phyloP scores from a whole-genome alignment of 30 jellyfish, hydroid and myxozoan species.

The Sanderia malayensis region DNA sequence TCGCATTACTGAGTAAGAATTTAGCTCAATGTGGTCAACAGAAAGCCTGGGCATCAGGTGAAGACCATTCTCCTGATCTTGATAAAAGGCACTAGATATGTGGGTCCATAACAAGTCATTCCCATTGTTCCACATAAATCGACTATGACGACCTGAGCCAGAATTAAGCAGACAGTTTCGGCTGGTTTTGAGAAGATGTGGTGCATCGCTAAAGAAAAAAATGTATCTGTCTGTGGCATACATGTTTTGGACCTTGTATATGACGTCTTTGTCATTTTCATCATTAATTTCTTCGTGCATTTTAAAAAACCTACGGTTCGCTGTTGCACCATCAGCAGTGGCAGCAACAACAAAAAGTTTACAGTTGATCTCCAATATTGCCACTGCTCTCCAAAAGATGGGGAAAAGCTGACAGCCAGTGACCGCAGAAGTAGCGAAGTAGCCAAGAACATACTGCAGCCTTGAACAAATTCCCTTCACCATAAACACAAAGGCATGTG shows the following conservation, averaged over 20 bases:
- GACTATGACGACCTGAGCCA: constrained; percentile 12
- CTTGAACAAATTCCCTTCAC: constrained; percentile 22
- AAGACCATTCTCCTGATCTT: background rate
- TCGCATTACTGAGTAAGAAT: constrained; percentile 29
- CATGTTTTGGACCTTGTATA: constrained; percentile 6
- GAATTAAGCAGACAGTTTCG: constrained; percentile 30
- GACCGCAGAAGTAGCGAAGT: constrained; percentile 17
- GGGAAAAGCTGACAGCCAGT: constrained; percentile 23
- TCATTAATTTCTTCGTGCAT: constrained; percentile 7
- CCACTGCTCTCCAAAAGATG: constrained; percentile 53
- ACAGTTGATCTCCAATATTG: constrained; percentile 5
- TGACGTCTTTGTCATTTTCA: background rate
- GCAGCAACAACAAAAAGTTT: constrained; percentile 52
- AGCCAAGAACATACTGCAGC: constrained; percentile 16
- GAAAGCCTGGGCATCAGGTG: constrained; percentile 39
- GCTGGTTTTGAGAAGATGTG: constrained; percentile 47
- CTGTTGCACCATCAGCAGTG: constrained; percentile 65
- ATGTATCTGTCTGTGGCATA: constrained; percentile 24
- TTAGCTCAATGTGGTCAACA: constrained; percentile 13
- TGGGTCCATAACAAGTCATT: constrained; percentile 5
- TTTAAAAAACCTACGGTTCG: constrained; percentile 31
- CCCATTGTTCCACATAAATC: constrained; percentile 29
- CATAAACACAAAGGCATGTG: constrained; percentile 44
- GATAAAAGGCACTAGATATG: background rate
- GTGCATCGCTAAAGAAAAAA: constrained; percentile 51